Evolutionary conservation across 2,797 vertebrate species (phyloP).

Genomic region (Darevskia mixta): DNA sequence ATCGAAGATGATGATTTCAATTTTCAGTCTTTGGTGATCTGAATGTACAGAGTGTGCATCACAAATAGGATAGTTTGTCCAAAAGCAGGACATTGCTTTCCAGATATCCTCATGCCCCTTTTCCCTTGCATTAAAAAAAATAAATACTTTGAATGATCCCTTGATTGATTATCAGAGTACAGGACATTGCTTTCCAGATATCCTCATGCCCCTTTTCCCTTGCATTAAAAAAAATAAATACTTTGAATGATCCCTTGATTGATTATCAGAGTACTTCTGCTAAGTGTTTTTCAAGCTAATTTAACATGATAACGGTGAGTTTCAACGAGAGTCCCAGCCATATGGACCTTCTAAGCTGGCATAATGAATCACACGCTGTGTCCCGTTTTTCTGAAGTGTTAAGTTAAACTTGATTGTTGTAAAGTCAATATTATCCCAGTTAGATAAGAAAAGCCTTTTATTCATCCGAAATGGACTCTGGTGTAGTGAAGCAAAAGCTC

Average conservation of each 20-base stretch:
- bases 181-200: no score
- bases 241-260: constrained; percentile 6
- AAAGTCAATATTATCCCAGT: constrained; percentile 19
- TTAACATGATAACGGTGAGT: not conserved
- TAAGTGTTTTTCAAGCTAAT: not conserved
- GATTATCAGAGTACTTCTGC: not conserved
- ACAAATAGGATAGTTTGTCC: not conserved
- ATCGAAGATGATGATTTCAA: not conserved
- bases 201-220: not conserved
- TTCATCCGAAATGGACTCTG: not conserved
- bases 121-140: not conserved
- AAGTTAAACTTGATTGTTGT: not conserved
- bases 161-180: not conserved
- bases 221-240: not conserved
- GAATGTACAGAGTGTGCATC: not conserved
- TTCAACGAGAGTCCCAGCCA: not conserved
- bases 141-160: constrained; percentile 15
- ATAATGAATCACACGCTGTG: not conserved
- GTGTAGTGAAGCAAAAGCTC: constrained; percentile 18
- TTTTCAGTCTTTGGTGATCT: not conserved
- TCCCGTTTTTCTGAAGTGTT: not conserved
- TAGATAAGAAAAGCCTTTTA: constrained; percentile 10
- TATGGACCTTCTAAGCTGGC: not conserved
- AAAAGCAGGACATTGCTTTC: not conserved
- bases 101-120: not conserved